A percentile compares a stretch with the other conserved stretches of the same genome.
Evolutionary conservation across 2,797 vertebrate species (phyloP).

Genomic region (Diglossa cyanea): DNA sequence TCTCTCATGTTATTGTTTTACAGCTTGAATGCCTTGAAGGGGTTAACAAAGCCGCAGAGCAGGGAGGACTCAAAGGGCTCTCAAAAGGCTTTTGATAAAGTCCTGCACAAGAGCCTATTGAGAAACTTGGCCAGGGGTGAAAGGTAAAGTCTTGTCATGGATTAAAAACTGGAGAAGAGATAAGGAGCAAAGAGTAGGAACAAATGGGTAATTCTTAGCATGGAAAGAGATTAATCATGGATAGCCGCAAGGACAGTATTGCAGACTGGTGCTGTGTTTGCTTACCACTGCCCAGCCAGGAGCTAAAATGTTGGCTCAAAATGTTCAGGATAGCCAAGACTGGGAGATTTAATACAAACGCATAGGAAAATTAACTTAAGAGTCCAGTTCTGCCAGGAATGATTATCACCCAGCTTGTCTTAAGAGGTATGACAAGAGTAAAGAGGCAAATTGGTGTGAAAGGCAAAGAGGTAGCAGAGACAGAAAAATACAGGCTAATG

Average conservation of each 20-base stretch:
- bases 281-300: not conserved
- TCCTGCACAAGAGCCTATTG: constrained; percentile 56
- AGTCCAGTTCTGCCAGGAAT: not conserved
- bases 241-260: not conserved
- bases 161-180: constrained; percentile 61
- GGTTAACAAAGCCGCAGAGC: constrained; percentile 5
- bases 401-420: not conserved
- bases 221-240: constrained; percentile 19
- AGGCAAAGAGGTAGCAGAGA: not conserved
- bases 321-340: not conserved
- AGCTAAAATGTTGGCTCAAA: not conserved
- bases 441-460: not conserved
- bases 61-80: not conserved
- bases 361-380: not conserved
- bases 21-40: not conserved
- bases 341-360: not conserved
- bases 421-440: not conserved
- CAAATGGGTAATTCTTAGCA: constrained; percentile 29
- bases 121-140: constrained; percentile 65
- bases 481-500: not conserved
- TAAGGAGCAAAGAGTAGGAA: constrained; percentile 55
- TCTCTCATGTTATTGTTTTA: not conserved
- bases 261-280: not conserved
- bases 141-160: constrained; percentile 65
- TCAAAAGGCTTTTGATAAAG: constrained; percentile 69